These are phyloP conservation scores for Rachycentron canadum DNA, from an alignment of 2,797 vertebrate genomes.

Conservation along the genomic window DNA sequence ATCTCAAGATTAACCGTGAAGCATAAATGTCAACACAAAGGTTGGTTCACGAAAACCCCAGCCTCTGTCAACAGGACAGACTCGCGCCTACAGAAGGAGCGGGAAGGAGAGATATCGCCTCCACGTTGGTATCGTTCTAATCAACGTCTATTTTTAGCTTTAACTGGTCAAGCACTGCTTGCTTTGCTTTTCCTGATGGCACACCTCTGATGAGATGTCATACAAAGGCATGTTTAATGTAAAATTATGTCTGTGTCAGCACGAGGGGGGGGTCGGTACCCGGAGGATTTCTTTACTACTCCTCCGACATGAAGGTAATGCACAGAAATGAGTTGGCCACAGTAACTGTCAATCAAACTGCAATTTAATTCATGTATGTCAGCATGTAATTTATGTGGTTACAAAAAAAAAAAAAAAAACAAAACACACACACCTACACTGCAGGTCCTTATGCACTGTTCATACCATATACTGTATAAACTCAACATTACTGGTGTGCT, in stretches of 20 bases:
- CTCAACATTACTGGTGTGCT: background rate
- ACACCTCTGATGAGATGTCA: background rate
- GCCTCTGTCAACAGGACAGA: too few species aligned
- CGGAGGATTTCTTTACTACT: background rate
- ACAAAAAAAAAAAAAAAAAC: background rate
- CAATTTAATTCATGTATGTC: background rate
- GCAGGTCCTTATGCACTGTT: background rate
- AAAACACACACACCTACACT: too few species aligned
- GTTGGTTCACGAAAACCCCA: too few species aligned
- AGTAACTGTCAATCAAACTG: conserved; percentile 23
- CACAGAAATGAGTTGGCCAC: conserved; percentile 7
- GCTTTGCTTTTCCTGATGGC: too few species aligned
- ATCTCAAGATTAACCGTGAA: too few species aligned
- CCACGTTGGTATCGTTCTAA: too few species aligned
- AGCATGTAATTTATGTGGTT: conserved; percentile 8
- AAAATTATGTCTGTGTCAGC: background rate
- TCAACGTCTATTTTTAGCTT: too few species aligned
- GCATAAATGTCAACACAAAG: too few species aligned
- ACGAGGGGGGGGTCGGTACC: background rate
- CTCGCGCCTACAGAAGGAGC: too few species aligned
- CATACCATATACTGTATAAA: conserved; percentile 1
- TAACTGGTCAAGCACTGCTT: too few species aligned
- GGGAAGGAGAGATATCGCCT: too few species aligned
- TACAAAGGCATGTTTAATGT: background rate
- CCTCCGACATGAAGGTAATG: conserved; percentile 21